Conservation (phyloP, 2,888 invertebrate genomes). For the Phyllotreta cruciferae region DNA sequence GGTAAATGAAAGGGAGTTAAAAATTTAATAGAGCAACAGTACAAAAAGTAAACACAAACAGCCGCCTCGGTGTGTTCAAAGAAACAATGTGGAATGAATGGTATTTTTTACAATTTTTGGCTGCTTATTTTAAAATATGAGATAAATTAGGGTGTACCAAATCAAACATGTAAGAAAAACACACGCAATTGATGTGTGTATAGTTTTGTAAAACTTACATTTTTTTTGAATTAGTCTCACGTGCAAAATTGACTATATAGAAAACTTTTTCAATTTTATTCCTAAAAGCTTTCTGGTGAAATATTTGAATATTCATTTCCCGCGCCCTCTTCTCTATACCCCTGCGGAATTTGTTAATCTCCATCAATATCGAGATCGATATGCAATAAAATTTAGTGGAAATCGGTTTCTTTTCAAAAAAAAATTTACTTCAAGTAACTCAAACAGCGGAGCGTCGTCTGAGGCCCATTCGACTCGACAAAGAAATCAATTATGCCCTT, state of each 20-base stretch:
- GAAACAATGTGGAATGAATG: too few species aligned
- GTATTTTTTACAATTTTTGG: too few species aligned
- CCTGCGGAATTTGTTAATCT: constrained; percentile 20
- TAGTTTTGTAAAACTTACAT: too few species aligned
- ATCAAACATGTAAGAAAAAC: too few species aligned
- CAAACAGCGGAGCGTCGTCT: constrained; percentile 24
- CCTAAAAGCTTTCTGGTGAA: constrained; percentile 1
- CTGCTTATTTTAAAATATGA: too few species aligned
- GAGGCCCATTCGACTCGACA: constrained; percentile 23
- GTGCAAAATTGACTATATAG: too few species aligned
- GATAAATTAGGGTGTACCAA: too few species aligned
- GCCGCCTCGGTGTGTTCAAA: too few species aligned
- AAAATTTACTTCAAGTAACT: constrained; percentile 16
- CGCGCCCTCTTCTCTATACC: neutral
- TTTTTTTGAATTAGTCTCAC: too few species aligned
- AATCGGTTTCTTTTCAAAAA: constrained; percentile 18
- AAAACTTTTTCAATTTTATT: constrained; percentile 1
- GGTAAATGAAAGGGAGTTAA: constrained; percentile 12
- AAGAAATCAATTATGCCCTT: constrained; percentile 27
- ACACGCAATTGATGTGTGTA: too few species aligned
- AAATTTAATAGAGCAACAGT: constrained; percentile 1
- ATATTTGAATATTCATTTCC: constrained; percentile 14
- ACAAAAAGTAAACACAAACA: too few species aligned
- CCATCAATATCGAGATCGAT: constrained; percentile 22
- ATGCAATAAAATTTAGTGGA: constrained; percentile 20